Evolutionary conservation across 2,888 invertebrate genomes (phyloP).

Genomic region (Dryobotodes eremita): DNA sequence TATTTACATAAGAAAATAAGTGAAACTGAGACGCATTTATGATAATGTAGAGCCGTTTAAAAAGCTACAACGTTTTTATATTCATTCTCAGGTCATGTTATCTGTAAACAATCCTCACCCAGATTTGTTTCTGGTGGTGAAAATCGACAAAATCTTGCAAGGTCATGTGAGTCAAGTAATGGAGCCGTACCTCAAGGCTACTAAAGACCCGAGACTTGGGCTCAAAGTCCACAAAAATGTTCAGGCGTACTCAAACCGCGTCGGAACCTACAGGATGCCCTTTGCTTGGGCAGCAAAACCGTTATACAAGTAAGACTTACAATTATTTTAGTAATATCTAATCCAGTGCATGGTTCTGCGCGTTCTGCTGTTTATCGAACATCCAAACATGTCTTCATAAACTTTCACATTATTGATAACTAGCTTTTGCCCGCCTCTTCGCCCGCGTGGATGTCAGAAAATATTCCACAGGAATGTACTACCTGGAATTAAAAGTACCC

Average conservation of each 20-base stretch:
- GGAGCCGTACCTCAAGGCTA: conserved; percentile 96
- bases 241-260: conserved; percentile 94
- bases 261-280: conserved; percentile 98
- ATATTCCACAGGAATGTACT: too few relatives aligned
- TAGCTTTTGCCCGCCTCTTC: background rate
- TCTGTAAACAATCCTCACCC: conserved; percentile 97
- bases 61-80: conserved; percentile 8
- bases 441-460: background rate
- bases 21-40: conserved; percentile 32
- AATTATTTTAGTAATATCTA: background rate
- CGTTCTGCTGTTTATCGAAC: background rate
- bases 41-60: conserved; percentile 12
- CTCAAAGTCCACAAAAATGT: conserved; percentile 95
- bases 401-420: background rate
- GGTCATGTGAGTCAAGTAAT: conserved; percentile 95
- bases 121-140: conserved; percentile 97
- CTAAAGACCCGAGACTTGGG: conserved; percentile 94
- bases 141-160: conserved; percentile 98
- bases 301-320: conserved; percentile 90
- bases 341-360: background rate
- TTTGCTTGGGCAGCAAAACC: conserved; percentile 99
- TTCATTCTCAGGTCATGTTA: conserved; percentile 93
- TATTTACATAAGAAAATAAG: conserved; percentile 41
- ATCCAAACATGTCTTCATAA: background rate
- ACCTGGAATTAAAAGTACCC: background rate